These are phyloP conservation scores for Drosophila subsilvestris DNA, from an alignment of 2,888 invertebrate species.

Conservation along the genomic window DNA sequence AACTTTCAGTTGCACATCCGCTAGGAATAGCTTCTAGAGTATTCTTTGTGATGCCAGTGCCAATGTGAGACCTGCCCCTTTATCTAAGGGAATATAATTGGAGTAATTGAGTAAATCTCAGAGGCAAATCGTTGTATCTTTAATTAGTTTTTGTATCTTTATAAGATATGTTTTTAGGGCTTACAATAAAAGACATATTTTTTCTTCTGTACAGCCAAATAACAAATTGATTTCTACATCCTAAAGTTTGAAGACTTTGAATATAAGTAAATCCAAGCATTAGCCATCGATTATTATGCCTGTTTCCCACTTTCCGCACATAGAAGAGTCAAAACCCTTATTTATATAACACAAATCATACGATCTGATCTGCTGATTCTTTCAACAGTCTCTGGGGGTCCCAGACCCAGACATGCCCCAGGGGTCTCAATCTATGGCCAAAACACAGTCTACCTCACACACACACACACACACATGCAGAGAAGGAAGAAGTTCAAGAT, in stretches of 20 bases:
- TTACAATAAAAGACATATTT: too few relatives aligned
- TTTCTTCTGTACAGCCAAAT: too few relatives aligned
- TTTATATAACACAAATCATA: constrained; percentile 35
- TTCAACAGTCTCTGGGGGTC: constrained; percentile 29
- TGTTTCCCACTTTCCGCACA: background rate
- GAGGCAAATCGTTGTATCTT: too few relatives aligned
- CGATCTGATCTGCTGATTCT: constrained; percentile 32
- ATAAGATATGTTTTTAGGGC: too few relatives aligned
- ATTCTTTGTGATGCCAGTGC: too few relatives aligned
- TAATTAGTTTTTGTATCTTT: too few relatives aligned
- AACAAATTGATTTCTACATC: background rate
- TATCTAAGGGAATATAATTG: too few relatives aligned
- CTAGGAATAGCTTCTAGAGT: background rate
- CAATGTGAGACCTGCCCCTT: too few relatives aligned
- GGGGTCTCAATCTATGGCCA: constrained; percentile 29
- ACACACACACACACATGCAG: background rate
- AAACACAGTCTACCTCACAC: constrained; percentile 16
- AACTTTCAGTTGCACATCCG: background rate
- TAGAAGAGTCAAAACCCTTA: constrained; percentile 15
- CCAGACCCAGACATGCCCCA: constrained; percentile 38
- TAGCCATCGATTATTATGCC: constrained; percentile 7
- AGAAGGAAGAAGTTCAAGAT: background rate
- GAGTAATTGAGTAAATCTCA: too few relatives aligned
- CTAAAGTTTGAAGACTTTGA: background rate
- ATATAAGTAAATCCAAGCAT: background rate